These are phyloP conservation scores for Mus pahari DNA, from an alignment of 2,113 vertebrate species.

Conservation along the genomic window DNA sequence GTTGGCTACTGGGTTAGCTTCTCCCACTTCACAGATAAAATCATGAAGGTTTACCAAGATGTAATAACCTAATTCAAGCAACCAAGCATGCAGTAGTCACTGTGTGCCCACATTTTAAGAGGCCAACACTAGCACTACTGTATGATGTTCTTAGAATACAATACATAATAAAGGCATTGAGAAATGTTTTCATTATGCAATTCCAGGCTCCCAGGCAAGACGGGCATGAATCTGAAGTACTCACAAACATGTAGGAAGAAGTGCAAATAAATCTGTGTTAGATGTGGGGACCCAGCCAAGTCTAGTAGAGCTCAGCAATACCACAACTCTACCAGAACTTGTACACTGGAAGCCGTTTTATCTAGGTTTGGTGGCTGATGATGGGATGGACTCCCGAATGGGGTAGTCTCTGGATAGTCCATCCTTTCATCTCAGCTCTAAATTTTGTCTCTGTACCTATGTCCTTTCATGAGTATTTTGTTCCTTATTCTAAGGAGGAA, in stretches of 20 bases:
- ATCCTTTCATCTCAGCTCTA: no score
- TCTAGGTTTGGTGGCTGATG: no score
- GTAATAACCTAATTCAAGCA: not conserved
- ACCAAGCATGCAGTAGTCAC: not conserved
- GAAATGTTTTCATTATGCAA: not conserved
- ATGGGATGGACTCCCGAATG: no score
- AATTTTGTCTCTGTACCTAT: no score
- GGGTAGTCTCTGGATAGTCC: no score
- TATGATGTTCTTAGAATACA: not conserved
- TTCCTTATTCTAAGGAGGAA: no score
- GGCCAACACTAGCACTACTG: not conserved
- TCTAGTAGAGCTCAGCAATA: not conserved
- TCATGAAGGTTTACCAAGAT: not conserved
- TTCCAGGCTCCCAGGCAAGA: not conserved
- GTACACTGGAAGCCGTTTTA: no score
- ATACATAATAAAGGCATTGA: not conserved
- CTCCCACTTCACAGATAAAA: conserved; percentile 53
- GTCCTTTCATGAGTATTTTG: no score
- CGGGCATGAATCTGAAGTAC: not conserved
- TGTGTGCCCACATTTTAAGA: not conserved
- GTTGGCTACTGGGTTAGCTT: conserved; percentile 12
- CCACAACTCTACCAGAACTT: not conserved
- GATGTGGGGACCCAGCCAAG: not conserved
- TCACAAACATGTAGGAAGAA: not conserved
- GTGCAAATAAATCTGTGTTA: not conserved